phyloP scores from a whole-genome alignment of 2,113 vertebrate species.

The Prinia subflava region DNA sequence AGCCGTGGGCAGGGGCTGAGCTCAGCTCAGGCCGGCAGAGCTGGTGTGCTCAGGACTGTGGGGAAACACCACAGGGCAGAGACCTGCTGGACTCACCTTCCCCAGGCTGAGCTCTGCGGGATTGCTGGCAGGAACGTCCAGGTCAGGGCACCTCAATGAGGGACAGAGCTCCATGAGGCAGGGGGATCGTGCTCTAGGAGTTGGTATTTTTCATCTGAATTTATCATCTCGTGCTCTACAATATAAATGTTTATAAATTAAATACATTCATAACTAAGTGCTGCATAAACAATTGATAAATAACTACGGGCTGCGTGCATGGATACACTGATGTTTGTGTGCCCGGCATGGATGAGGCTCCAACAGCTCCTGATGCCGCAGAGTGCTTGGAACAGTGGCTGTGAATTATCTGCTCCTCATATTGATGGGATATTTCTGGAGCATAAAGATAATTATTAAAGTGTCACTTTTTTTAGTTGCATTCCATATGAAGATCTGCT shows the following conservation, averaged over 20 bases:
- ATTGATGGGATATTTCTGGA: slow-evolving; percentile 46
- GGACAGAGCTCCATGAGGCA: background rate
- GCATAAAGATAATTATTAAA: slow-evolving; percentile 49
- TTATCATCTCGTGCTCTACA: background rate
- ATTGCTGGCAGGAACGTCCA: background rate
- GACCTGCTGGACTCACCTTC: background rate
- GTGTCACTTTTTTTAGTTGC: slow-evolving; percentile 38
- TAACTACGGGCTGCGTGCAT: background rate
- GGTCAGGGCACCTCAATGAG: rapidly evolving
- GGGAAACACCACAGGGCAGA: background rate
- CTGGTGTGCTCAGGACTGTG: background rate
- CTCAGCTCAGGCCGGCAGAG: background rate
- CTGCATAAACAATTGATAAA: slow-evolving; percentile 13
- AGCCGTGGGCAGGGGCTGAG: background rate
- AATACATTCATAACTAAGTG: slow-evolving; percentile 16
- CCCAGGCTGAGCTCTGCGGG: background rate
- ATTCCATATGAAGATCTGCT: slow-evolving; percentile 32
- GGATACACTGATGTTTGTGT: background rate
- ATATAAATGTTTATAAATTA: slow-evolving; percentile 2
- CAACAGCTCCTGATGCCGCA: background rate
- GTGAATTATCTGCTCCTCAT: slow-evolving; percentile 10
- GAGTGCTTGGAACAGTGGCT: background rate
- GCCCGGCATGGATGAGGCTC: background rate
- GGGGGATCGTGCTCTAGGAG: background rate
- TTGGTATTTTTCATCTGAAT: background rate